Evolutionary conservation across 2,113 vertebrate genomes (phyloP).

Genomic region (Ammodytes dubius): DNA sequence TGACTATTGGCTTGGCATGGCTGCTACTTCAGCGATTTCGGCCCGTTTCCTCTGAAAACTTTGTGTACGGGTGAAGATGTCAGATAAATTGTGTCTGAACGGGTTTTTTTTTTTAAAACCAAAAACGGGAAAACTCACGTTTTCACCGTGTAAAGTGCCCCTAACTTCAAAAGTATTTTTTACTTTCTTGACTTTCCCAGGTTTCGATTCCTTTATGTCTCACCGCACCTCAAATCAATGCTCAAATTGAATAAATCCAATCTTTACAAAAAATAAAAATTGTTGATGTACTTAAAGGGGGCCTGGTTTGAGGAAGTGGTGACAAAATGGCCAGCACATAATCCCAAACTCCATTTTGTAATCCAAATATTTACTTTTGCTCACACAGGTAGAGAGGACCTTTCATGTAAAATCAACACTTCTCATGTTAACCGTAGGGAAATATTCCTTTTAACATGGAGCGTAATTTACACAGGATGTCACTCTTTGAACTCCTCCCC

Average conservation of each 20-base stretch:
- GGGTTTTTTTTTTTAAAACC: too few species aligned
- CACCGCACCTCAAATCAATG: constrained; percentile 4
- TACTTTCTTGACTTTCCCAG: constrained; percentile 13
- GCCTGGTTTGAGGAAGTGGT: constrained; percentile 12
- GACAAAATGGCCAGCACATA: constrained; percentile 22
- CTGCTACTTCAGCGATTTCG: too few species aligned
- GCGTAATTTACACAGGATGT: constrained; percentile 50
- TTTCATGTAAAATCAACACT: constrained; percentile 62
- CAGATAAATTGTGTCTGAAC: too few species aligned
- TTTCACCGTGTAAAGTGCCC: too few species aligned
- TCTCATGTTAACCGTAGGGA: constrained; percentile 50
- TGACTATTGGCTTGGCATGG: too few species aligned
- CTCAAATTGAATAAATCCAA: not conserved
- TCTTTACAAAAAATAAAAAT: not conserved
- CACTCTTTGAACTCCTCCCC: constrained; percentile 43
- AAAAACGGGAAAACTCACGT: too few species aligned
- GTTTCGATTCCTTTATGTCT: constrained; percentile 40
- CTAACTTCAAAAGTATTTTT: constrained; percentile 56
- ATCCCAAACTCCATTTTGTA: constrained; percentile 25
- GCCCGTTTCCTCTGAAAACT: too few species aligned
- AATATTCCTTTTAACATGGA: constrained; percentile 34
- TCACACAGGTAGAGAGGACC: constrained; percentile 43
- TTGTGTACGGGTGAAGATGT: too few species aligned
- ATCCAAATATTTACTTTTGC: constrained; percentile 53
- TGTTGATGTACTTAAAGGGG: not conserved